Conservation (phyloP, 2,113 vertebrate species). For the Copsychus sechellarum region DNA sequence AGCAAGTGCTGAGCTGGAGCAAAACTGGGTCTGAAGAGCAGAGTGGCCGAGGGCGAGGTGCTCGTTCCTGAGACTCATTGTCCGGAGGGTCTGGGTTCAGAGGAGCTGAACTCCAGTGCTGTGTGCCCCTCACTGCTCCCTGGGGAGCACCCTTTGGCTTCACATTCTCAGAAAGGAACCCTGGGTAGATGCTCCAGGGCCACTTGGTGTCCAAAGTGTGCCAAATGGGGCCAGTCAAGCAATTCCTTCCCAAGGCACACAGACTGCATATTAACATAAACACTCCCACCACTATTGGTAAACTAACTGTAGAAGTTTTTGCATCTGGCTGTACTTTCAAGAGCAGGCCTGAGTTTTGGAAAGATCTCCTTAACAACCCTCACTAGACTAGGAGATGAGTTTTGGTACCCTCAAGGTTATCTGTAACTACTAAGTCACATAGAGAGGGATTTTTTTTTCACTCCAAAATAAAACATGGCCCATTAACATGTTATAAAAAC, state of each 20-base stretch:
- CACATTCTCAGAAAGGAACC: not conserved
- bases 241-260: not conserved
- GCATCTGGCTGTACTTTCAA: not conserved
- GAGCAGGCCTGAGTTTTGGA: not conserved
- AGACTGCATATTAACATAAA: not conserved
- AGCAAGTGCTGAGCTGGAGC: not conserved
- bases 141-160: not conserved
- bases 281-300: not conserved
- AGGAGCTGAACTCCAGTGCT: not conserved
- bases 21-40: not conserved
- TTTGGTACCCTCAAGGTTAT: not conserved
- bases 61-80: accelerated
- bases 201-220: accelerated
- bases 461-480: not conserved
- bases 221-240: not conserved
- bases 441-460: not conserved
- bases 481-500: not conserved
- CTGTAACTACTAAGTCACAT: not conserved
- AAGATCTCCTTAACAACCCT: not conserved
- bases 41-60: not conserved
- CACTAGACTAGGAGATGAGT: not conserved
- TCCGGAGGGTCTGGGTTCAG: not conserved
- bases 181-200: not conserved
- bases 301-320: not conserved
- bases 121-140: not conserved